These are phyloP conservation scores for Diplolepis rosae DNA, from an alignment of 2,888 invertebrate species.

Conservation along the genomic window DNA sequence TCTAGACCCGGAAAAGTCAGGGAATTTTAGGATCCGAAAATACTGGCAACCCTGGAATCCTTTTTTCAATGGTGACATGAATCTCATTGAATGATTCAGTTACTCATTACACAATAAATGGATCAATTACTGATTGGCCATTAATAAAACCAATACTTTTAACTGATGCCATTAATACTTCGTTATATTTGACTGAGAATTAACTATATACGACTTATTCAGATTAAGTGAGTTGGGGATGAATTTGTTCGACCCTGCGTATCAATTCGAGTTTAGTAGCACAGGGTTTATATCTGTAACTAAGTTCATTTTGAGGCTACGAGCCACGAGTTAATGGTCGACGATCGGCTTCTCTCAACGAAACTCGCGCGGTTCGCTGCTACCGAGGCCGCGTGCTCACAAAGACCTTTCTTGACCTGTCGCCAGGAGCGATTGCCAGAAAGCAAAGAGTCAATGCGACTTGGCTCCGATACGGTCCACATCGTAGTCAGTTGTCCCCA, in stretches of 20 bases:
- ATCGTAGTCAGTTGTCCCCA: neutral
- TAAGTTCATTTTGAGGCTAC: neutral
- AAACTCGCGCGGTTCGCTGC: neutral
- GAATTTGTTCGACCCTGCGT: neutral
- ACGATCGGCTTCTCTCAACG: conserved; percentile 6
- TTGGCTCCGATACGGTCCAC: neutral
- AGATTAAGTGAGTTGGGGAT: neutral
- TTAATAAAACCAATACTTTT: too few species aligned
- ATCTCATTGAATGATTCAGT: too few species aligned
- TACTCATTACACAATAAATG: too few species aligned
- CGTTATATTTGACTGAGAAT: too few species aligned
- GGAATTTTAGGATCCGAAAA: too few species aligned
- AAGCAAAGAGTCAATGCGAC: conserved; percentile 18
- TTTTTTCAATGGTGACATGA: too few species aligned
- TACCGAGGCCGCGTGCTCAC: neutral
- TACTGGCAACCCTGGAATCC: too few species aligned
- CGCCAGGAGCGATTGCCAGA: conserved; percentile 42
- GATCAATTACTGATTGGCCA: too few species aligned
- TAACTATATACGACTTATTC: too few species aligned
- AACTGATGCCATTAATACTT: too few species aligned
- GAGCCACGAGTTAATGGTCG: neutral
- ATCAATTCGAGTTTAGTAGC: neutral
- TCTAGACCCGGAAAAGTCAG: too few species aligned
- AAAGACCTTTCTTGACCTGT: conserved; percentile 24
- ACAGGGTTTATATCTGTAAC: neutral